Percentiles rank a stretch among this genome's conserved stretches.
Evolutionary conservation across 2,888 invertebrate genomes (phyloP).

Genomic region (Papilio elwesi): DNA sequence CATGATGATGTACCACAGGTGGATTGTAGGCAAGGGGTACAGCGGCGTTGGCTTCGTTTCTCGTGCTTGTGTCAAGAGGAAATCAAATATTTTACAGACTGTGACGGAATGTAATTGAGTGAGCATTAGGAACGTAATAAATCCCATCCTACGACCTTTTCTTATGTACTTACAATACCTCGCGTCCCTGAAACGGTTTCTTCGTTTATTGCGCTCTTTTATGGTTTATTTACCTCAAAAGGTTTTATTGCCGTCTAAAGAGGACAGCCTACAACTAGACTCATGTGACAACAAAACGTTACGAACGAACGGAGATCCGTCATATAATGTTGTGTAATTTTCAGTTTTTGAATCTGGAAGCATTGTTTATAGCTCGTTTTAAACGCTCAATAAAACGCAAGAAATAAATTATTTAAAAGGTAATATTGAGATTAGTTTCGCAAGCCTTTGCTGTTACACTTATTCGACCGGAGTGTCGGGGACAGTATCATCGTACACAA

Average conservation of each 20-base stretch:
- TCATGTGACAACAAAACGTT: constrained; percentile 16
- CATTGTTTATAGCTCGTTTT: too few relatives aligned
- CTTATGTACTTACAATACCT: constrained; percentile 32
- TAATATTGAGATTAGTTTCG: too few relatives aligned
- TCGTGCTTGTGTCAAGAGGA: constrained; percentile 18
- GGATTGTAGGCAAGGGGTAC: background rate
- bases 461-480: too few relatives aligned
- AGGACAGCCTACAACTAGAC: constrained; percentile 16
- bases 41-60: background rate
- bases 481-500: too few relatives aligned
- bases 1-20: too few relatives aligned
- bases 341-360: background rate
- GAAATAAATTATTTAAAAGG: too few relatives aligned
- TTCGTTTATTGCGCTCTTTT: constrained; percentile 35
- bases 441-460: too few relatives aligned
- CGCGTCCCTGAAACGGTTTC: constrained; percentile 23
- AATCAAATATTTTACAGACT: constrained; percentile 23
- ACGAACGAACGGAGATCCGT: too few relatives aligned
- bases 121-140: constrained; percentile 31
- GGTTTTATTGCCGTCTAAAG: constrained; percentile 31
- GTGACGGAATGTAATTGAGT: constrained; percentile 22
- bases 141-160: constrained; percentile 27
- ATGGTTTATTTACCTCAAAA: constrained; percentile 35
- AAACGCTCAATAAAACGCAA: too few relatives aligned
- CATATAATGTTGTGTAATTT: too few relatives aligned